Evolutionary conservation across 1,140 invertebrate species (phyloP).

Genomic region (Tetragonula clypearis): DNA sequence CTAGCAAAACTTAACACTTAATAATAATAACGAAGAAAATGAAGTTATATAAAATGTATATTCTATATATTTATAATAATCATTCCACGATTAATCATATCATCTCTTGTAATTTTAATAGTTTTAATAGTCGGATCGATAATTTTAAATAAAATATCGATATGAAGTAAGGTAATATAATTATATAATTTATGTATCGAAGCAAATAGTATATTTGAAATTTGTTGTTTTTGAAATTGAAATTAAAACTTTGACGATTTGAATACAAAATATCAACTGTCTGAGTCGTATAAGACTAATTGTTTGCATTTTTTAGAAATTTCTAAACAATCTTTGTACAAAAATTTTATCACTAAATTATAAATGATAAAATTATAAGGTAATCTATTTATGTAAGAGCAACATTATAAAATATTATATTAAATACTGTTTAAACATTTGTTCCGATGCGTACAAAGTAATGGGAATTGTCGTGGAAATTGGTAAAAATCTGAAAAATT

Average conservation of each 20-base stretch:
- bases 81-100: constrained; percentile 36
- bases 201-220: background rate
- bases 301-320: background rate
- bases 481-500: background rate
- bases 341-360: background rate
- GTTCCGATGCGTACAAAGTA: background rate
- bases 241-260: background rate
- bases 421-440: background rate
- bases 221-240: background rate
- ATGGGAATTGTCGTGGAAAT: background rate
- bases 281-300: background rate
- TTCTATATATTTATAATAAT: constrained; percentile 6
- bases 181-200: background rate
- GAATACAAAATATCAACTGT: background rate
- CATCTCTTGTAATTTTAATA: background rate
- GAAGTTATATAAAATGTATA: constrained; percentile 22
- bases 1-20: constrained; percentile 6
- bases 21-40: constrained; percentile 2
- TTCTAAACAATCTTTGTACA: background rate
- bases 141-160: background rate
- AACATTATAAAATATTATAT: background rate
- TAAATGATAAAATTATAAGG: background rate
- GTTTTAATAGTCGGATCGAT: background rate
- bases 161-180: background rate
- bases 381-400: background rate